Base-by-base conservation (phyloP, 64 coral and sea anemone species). In the Pachyseris speciosa region DNA sequence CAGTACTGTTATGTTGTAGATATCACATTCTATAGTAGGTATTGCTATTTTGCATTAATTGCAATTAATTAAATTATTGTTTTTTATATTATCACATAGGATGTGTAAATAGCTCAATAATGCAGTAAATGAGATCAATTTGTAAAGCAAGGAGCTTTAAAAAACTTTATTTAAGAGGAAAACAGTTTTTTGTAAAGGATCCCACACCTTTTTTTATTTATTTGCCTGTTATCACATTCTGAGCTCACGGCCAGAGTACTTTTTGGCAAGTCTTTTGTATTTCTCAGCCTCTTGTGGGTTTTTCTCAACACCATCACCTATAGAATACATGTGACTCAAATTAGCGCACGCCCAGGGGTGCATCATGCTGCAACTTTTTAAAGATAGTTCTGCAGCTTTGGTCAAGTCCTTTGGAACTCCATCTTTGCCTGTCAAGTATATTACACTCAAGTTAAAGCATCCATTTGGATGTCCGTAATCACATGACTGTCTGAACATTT, bases 301-400 rank as follows among this genome's bases (percentile, higher is more conserved):
- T 63, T 90, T 92, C 8, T 90, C 90, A 16, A 99, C 90, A 48
- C 97, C 97, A 72, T 99, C 97, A 60, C 97, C 97, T 33, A 71
- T 77, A 9, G 86, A 70, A 77, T 99, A 99, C 89, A 99, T 99
- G 68, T 83, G 66, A 72, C 97, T 99, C 7, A 92, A 71, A 73
- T 99, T 99, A 17, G 90, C 89, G 84, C 97, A 99, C 19, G 89
- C 94, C 97, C 97, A 99, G 3, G 97, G 90, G 58, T 99, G 97
- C 17, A 91, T 87, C 69, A 99, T 48, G 30, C 90, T 45, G 74
- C 97, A 99, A 52, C 97, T 95, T 86, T 99, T 93, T 39, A 95
- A 69, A 17, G 97, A 99, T 13, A 81, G 76, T 15, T 93, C 93
- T 67, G 93, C 93, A 34, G 97, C 97, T 95, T 87, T 99, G 41